Evolutionary conservation across 2,113 vertebrate species (phyloP).

Genomic region (Phylloscopus whistleri): DNA sequence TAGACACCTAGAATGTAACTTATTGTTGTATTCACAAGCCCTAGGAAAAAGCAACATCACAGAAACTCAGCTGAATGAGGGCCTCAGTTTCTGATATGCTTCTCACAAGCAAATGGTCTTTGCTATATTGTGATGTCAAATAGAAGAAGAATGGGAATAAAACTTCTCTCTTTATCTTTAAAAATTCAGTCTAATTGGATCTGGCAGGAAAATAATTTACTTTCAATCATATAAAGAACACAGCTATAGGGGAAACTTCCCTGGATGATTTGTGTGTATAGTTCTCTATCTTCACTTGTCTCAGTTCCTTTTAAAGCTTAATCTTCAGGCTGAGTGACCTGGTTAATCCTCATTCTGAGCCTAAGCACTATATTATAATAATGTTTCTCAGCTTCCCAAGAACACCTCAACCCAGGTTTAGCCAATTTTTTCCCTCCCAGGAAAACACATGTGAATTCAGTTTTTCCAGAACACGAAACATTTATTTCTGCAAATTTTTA

Average conservation of each 20-base stretch:
- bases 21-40: not conserved
- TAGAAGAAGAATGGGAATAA: not conserved
- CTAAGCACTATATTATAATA: not conserved
- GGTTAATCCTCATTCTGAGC: not conserved
- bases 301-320: not conserved
- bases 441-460: not conserved
- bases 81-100: not conserved
- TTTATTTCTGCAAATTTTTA: not conserved
- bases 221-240: not conserved
- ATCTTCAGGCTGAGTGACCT: not conserved
- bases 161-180: not conserved
- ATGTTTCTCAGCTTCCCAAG: not conserved
- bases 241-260: not conserved
- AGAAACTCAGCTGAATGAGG: not conserved
- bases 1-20: not conserved
- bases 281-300: not conserved
- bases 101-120: not conserved
- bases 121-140: not conserved
- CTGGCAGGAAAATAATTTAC: not conserved
- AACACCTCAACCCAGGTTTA: not conserved
- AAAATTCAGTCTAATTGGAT: not conserved
- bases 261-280: not conserved
- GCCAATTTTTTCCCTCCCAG: not conserved
- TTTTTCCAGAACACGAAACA: not conserved
- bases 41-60: not conserved